Percentiles rank a stretch among this genome's conserved stretches.
Evolutionary conservation across 1,140 invertebrate genomes (phyloP).

Genomic region (Venustaconcha ellipsiformis): DNA sequence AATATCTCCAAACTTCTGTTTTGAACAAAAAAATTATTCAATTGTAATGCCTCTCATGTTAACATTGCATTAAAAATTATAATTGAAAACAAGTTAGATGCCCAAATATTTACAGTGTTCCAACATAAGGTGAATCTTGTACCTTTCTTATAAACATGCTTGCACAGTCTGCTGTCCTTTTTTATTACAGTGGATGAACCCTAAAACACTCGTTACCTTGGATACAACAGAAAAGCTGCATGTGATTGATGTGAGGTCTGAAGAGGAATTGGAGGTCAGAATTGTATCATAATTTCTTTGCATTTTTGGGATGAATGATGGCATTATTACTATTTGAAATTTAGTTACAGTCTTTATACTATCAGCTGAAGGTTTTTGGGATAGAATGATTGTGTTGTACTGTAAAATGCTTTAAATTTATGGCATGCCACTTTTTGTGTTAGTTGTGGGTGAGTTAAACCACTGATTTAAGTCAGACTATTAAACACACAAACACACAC

Average conservation of each 20-base stretch:
- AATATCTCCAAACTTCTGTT: too few species aligned
- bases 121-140: too few species aligned
- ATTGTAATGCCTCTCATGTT: too few species aligned
- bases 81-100: too few species aligned
- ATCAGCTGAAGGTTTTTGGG: neutral
- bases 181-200: constrained; percentile 82
- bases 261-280: constrained; percentile 76
- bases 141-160: too few species aligned
- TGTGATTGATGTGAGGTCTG: constrained; percentile 88
- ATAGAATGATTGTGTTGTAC: neutral
- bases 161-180: neutral
- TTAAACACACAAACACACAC: too few species aligned
- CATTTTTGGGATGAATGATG: neutral
- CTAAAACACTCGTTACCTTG: constrained; percentile 85
- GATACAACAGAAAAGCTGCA: constrained; percentile 89
- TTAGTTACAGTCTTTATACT: neutral
- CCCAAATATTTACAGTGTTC: too few species aligned
- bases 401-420: neutral
- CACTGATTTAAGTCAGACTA: too few species aligned
- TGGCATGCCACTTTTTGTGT: too few species aligned
- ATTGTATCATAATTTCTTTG: neutral
- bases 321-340: neutral
- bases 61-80: too few species aligned
- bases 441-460: too few species aligned
- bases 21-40: too few species aligned